Evolutionary conservation across 2,888 invertebrate genomes (phyloP).

Genomic region (Dicyrtoma fusca): DNA sequence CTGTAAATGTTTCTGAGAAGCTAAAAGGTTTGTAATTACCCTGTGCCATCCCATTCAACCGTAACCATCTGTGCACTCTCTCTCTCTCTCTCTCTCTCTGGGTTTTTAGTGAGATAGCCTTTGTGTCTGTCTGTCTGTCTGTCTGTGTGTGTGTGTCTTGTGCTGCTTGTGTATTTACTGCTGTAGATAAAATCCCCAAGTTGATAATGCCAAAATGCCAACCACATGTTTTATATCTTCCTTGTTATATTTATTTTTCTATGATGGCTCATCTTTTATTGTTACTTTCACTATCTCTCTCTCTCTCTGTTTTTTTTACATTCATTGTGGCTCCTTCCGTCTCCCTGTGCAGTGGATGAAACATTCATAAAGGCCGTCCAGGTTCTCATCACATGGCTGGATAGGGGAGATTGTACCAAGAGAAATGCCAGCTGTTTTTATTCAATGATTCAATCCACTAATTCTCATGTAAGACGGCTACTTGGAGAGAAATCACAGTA

Average conservation of each 20-base stretch:
- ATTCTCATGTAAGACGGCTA: slow-evolving; percentile 85
- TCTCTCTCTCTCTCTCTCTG: too few relatives aligned
- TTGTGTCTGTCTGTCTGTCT: too few relatives aligned
- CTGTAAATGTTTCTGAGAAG: slow-evolving; percentile 75
- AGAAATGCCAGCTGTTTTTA: slow-evolving; percentile 89
- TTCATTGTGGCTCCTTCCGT: not conserved
- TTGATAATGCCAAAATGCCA: too few relatives aligned
- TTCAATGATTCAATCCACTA: slow-evolving; percentile 93
- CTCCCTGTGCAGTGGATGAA: slow-evolving; percentile 65
- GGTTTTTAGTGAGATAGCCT: too few relatives aligned
- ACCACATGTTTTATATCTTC: not conserved
- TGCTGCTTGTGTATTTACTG: not conserved
- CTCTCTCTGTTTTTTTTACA: not conserved
- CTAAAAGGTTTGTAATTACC: slow-evolving; percentile 68
- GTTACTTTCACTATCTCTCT: not conserved
- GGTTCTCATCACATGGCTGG: slow-evolving; percentile 87
- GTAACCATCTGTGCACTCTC: not conserved
- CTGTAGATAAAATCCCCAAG: not conserved
- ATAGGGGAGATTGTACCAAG: slow-evolving; percentile 91
- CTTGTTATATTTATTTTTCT: not conserved
- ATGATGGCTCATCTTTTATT: slow-evolving; percentile 2
- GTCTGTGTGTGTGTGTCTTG: not conserved
- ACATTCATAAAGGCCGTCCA: slow-evolving; percentile 82
- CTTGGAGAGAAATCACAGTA: slow-evolving; percentile 81
- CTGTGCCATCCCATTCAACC: not conserved